Conservation (phyloP, 2,113 vertebrate species). For the Conger conger region DNA sequence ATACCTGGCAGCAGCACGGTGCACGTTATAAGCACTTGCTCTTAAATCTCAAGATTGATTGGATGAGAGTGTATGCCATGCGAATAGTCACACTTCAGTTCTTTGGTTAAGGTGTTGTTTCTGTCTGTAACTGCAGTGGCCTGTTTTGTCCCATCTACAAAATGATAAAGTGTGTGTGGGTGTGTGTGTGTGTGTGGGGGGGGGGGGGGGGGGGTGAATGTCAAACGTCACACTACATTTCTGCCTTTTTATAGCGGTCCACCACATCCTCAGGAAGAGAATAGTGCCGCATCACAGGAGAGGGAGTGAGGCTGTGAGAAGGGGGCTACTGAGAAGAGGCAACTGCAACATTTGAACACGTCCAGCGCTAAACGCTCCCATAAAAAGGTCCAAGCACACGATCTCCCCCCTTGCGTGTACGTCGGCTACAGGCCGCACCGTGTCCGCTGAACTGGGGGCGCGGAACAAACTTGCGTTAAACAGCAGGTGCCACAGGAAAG, state of each 20-base stretch:
- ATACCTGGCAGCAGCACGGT: too few species aligned
- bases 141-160: not conserved
- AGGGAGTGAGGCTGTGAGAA: slow-evolving; percentile 3
- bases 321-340: too few species aligned
- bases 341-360: too few species aligned
- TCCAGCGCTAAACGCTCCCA: too few species aligned
- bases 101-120: too few species aligned
- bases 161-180: not conserved
- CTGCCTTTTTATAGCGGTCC: slow-evolving; percentile 27
- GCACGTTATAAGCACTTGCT: too few species aligned
- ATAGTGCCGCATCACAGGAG: slow-evolving; percentile 23
- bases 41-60: not conserved
- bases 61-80: not conserved
- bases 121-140: not conserved
- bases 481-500: too few species aligned
- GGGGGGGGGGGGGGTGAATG: not conserved
- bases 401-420: too few species aligned
- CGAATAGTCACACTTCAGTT: too few species aligned
- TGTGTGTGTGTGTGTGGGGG: not conserved
- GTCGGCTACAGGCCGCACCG: too few species aligned
- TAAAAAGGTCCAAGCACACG: not conserved
- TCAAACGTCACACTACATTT: slow-evolving; percentile 9
- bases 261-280: slow-evolving; percentile 34
- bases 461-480: too few species aligned
- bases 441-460: too few species aligned